Percentiles rank a stretch among this genome's conserved stretches.
Conservation (phyloP, 2,797 vertebrate species). For the Schizopygopsis pylzovi region DNA sequence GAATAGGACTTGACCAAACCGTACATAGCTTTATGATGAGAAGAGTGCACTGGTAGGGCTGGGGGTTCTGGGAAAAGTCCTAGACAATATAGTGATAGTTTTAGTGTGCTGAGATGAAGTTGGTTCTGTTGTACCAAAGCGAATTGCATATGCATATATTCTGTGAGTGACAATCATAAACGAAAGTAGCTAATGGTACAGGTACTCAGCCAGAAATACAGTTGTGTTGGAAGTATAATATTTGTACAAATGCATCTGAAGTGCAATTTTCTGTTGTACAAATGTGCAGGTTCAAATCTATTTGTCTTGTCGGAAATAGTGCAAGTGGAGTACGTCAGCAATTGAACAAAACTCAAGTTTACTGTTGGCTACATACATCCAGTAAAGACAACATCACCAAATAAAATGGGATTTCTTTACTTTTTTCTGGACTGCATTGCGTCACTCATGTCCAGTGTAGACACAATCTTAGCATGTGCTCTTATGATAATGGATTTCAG, state of each 20-base stretch:
- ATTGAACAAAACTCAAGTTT: background rate
- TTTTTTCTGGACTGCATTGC: background rate
- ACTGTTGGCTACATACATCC: background rate
- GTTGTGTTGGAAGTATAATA: background rate
- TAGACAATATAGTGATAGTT: background rate
- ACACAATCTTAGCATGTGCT: background rate
- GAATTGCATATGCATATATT: background rate
- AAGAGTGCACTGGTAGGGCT: background rate
- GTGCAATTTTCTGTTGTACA: background rate
- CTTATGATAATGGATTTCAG: background rate
- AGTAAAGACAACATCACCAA: background rate
- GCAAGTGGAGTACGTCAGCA: background rate
- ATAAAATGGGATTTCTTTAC: background rate
- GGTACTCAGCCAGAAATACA: background rate
- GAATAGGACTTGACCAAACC: constrained; percentile 26
- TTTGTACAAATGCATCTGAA: background rate
- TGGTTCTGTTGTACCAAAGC: background rate
- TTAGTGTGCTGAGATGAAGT: background rate
- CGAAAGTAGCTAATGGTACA: background rate
- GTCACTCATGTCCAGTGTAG: background rate
- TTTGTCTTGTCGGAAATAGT: background rate
- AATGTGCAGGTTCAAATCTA: background rate
- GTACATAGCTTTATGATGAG: background rate
- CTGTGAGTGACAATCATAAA: background rate
- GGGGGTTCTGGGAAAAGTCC: background rate